A percentile compares a stretch with the other conserved stretches of the same genome.
phyloP scores from a whole-genome alignment of 2,113 vertebrate species.

The Lucifuga dentata region DNA sequence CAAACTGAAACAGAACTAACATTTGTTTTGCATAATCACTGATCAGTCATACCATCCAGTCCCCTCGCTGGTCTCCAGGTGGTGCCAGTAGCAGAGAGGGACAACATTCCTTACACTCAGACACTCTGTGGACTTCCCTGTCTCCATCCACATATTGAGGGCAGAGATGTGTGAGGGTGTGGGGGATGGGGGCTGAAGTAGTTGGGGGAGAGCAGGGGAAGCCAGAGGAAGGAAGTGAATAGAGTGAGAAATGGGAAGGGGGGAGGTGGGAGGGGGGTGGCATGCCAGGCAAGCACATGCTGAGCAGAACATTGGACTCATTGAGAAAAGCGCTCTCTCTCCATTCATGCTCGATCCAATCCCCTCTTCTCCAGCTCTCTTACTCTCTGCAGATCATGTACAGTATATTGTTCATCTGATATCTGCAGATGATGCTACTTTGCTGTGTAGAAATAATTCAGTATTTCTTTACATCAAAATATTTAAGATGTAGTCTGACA shows the following conservation, averaged over 20 bases:
- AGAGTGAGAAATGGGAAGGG: constrained; percentile 76
- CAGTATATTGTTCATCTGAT: constrained; percentile 25
- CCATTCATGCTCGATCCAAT: constrained; percentile 68
- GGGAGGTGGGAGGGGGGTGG: constrained; percentile 67
- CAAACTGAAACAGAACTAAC: not conserved
- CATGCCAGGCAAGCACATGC: constrained; percentile 82
- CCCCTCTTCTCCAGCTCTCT: constrained; percentile 35
- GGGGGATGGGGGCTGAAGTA: constrained; percentile 77
- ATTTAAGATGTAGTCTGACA: not conserved
- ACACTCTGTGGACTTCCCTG: constrained; percentile 51
- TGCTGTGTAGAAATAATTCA: not conserved
- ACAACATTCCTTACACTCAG: constrained; percentile 50
- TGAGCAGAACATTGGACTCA: constrained; percentile 84
- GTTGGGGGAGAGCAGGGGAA: constrained; percentile 70
- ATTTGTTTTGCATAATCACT: constrained; percentile 24
- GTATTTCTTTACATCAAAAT: not conserved
- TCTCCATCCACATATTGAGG: constrained; percentile 66
- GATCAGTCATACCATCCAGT: constrained; percentile 44
- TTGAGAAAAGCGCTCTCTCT: constrained; percentile 79
- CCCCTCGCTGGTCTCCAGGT: constrained; percentile 66
- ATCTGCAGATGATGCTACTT: not conserved
- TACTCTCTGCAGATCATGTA: constrained; percentile 47
- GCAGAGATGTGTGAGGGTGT: constrained; percentile 69
- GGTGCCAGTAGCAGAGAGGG: constrained; percentile 61
- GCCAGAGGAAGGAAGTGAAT: constrained; percentile 79